These are phyloP conservation scores for Sinocyclocheilus rhinocerous DNA, from an alignment of 2,113 vertebrate species.

Conservation along the genomic window DNA sequence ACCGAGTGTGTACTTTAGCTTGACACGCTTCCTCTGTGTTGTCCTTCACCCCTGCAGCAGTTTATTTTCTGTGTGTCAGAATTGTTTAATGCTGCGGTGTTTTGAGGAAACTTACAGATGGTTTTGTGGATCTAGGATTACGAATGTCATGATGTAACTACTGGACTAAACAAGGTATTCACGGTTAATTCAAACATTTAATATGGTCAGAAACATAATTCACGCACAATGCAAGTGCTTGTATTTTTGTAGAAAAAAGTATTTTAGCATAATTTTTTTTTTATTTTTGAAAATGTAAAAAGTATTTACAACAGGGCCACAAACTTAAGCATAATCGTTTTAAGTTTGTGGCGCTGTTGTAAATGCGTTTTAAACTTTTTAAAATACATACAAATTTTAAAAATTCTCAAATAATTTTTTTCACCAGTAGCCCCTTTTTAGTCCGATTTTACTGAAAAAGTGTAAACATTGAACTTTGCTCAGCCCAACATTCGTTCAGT, in stretches of 20 bases:
- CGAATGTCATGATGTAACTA: constrained; percentile 37
- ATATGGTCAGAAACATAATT: constrained; percentile 56
- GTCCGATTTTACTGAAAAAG: constrained; percentile 11
- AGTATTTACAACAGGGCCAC: too few relatives aligned
- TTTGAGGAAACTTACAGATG: constrained; percentile 22
- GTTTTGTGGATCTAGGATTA: constrained; percentile 38
- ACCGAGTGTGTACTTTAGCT: constrained; percentile 22
- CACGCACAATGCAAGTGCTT: constrained; percentile 34
- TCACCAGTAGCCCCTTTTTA: background rate
- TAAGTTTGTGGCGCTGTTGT: background rate
- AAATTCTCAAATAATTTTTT: too few relatives aligned
- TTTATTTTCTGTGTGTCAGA: constrained; percentile 17
- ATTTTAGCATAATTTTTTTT: too few relatives aligned
- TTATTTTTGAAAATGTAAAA: too few relatives aligned
- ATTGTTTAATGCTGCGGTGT: background rate
- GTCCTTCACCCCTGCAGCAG: constrained; percentile 24
- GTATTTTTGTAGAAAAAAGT: background rate
- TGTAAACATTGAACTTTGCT: background rate
- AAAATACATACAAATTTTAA: too few relatives aligned
- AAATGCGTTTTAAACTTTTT: too few relatives aligned
- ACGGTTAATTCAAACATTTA: constrained; percentile 43
- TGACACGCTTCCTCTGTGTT: background rate
- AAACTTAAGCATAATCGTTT: background rate
- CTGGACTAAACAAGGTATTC: constrained; percentile 64
- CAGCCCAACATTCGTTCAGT: background rate